Evolutionary conservation across 2,113 vertebrate species (phyloP), one percentile per base, ranked within the genome.

Genomic region (Mionectes macconnelli): DNA sequence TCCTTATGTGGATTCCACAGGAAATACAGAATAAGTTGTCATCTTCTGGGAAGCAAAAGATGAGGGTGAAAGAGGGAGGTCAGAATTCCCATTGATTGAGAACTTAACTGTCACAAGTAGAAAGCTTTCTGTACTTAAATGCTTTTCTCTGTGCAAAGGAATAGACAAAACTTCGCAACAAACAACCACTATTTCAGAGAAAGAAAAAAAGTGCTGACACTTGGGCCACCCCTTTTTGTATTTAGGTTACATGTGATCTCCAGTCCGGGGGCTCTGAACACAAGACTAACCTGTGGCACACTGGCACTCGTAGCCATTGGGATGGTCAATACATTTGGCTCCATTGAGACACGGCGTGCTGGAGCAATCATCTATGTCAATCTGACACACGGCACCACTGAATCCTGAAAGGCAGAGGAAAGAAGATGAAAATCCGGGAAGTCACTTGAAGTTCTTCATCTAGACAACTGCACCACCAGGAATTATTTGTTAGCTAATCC

Each of bases 301-400:
- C 96, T 99, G 98, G 95, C 99, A 99, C 47, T 99, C 99, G 2
- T 99, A 99, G 91, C 99, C 98, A 5, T 99, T 99, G 12, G 99
- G 99, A 73, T 99, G 98, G 86, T 99, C 99, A 0, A 99, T 98
- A 16, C 99, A 99, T 84, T 99, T 99, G 91, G 99, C 99, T 44
- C 99, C 99, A 6, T 99, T 99, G 53, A 98, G 98, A 90, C 99
- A 99, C 0, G 99, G 99, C 0, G 99, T 99, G 91, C 99, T 99
- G 80, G 99, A 99, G 79, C 99, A 99, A 92, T 99, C 99, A 4
- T 99, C 99, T 16, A 99, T 99, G 95, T 99, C 99, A 31, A 99
- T 98, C 96, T 99, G 99, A 92, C 99, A 99, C 94, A 98, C 99
- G 0, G 98, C 98, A 37, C 99, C 99, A 3, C 98, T 99, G 97